These are phyloP conservation scores for Eupithecia exiguata DNA, from an alignment of 2,888 invertebrate species.

Conservation along the genomic window DNA sequence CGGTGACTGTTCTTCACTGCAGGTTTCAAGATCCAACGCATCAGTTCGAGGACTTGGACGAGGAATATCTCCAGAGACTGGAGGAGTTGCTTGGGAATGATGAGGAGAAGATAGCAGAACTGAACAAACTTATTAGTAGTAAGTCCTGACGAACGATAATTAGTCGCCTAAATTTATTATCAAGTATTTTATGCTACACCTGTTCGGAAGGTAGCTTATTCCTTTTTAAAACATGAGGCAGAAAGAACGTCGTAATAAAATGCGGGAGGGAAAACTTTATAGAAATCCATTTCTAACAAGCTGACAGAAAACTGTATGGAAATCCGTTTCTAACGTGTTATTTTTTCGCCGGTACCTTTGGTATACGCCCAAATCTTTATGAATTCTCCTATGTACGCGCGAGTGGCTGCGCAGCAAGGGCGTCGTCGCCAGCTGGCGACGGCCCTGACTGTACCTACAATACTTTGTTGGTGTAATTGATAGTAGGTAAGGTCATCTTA, in stretches of 20 bases:
- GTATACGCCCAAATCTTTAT: no score
- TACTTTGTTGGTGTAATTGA: no score
- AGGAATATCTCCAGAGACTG: constrained; percentile 63
- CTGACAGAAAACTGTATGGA: no score
- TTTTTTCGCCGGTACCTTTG: no score
- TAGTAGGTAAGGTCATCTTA: no score
- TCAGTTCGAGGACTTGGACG: constrained; percentile 62
- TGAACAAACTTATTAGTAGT: constrained; percentile 64
- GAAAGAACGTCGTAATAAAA: not conserved
- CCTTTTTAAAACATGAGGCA: not conserved
- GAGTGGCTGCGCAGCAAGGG: no score
- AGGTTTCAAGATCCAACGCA: constrained; percentile 67
- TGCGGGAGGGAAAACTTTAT: not conserved
- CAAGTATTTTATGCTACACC: not conserved
- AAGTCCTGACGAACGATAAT: constrained; percentile 33
- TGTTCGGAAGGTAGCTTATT: not conserved
- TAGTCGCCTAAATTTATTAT: not conserved
- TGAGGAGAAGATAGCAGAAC: constrained; percentile 62
- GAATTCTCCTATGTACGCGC: no score
- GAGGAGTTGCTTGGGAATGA: constrained; percentile 63
- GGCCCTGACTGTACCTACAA: no score
- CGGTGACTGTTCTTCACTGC: not conserved
- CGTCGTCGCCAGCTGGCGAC: no score
- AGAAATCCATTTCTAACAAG: no score
- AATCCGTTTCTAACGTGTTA: no score